Percentiles rank a stretch among this genome's conserved stretches.
Evolutionary conservation across 2,113 vertebrate species (phyloP).

Genomic region (rat (Rattus norvegicus)): DNA sequence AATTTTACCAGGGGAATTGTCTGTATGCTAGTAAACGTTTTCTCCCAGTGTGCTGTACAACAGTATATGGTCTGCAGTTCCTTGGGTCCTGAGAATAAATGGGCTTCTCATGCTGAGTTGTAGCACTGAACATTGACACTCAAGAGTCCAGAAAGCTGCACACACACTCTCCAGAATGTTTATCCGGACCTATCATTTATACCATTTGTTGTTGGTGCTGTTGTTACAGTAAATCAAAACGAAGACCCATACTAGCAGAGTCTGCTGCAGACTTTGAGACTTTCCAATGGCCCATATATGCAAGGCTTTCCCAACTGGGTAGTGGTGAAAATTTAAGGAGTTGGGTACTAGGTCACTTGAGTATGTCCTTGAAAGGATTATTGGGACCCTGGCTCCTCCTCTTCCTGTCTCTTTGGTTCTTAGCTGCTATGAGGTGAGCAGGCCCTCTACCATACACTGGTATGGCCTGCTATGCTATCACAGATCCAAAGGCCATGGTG

Average conservation of each 20-base stretch:
- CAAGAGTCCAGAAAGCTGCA: not conserved
- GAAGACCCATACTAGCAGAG: not conserved
- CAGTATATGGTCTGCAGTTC: not conserved
- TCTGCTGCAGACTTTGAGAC: no score
- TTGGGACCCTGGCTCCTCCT: not conserved
- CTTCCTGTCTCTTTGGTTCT: not conserved
- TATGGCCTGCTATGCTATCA: not conserved
- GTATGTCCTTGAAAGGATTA: not conserved
- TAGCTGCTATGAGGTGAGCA: not conserved
- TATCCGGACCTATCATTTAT: not conserved
- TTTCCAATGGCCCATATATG: not conserved
- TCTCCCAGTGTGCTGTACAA: not conserved
- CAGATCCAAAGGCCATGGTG: not conserved
- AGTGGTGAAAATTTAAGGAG: no score
- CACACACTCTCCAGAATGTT: not conserved
- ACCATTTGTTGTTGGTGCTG: not conserved
- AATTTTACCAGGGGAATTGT: not conserved
- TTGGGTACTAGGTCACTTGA: not conserved
- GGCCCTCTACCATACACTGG: not conserved
- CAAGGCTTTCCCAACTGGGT: not conserved
- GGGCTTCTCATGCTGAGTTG: not conserved
- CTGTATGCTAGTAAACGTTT: not conserved
- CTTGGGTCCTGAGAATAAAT: not conserved
- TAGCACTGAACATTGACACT: not conserved
- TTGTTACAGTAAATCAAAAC: not conserved